phyloP scores from a whole-genome alignment of 2,113 vertebrate genomes.

The Chelonoidis abingdonii region DNA sequence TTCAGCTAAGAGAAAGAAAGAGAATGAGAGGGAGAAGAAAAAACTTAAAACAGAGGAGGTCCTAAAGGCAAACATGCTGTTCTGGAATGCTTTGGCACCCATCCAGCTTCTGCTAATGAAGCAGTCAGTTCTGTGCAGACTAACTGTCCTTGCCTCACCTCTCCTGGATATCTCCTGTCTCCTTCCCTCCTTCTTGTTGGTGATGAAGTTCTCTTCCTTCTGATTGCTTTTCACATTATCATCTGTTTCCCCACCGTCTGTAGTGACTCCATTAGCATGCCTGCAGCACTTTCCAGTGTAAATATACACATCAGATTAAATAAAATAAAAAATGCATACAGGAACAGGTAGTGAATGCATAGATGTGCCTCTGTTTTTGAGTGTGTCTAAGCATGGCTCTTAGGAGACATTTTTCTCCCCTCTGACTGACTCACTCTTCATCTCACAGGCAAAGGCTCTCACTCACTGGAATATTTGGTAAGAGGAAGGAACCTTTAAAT shows the following conservation, averaged over 20 bases:
- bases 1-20: conserved; percentile 39
- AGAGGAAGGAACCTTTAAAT: background rate
- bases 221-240: conserved; percentile 21
- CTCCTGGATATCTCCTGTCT: background rate
- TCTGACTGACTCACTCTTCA: background rate
- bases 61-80: conserved; percentile 36
- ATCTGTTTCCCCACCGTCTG: conserved; percentile 29
- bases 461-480: background rate
- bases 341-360: background rate
- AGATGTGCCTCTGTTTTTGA: background rate
- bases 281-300: conserved; percentile 7
- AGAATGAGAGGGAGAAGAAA: background rate
- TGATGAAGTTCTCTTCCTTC: background rate
- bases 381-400: background rate
- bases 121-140: conserved; percentile 43
- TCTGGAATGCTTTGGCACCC: conserved; percentile 58
- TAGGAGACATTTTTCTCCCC: conserved; percentile 14
- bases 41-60: conserved; percentile 33
- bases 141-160: conserved; percentile 40
- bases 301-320: conserved; percentile 39
- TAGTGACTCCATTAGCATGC: conserved; percentile 22
- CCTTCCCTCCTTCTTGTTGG: background rate
- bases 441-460: background rate
- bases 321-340: conserved; percentile 6
- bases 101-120: conserved; percentile 72